Percentiles rank a stretch among this genome's conserved stretches.
These are phyloP conservation scores for Allophyes oxyacanthae DNA, from an alignment of 2,888 invertebrate species.

Conservation along the genomic window DNA sequence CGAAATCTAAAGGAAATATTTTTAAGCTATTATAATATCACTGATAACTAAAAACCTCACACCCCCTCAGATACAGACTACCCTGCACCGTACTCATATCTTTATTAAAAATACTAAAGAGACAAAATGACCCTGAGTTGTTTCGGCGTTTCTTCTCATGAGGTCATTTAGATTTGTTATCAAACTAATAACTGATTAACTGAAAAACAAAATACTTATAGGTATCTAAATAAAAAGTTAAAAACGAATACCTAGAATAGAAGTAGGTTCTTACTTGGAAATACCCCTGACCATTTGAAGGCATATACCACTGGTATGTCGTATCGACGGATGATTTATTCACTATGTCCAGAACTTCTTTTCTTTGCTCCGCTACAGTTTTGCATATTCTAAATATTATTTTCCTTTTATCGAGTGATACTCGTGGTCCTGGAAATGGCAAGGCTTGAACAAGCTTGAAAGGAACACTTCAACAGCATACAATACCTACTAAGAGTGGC, in stretches of 20 bases:
- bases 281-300: constrained; percentile 75
- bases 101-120: too few species aligned
- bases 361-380: constrained; percentile 74
- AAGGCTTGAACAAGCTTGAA: background rate
- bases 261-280: constrained; percentile 73
- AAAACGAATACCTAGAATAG: background rate
- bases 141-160: too few species aligned
- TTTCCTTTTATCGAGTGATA: constrained; percentile 70
- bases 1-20: constrained; percentile 70
- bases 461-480: too few species aligned
- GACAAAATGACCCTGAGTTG: too few species aligned
- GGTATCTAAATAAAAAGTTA: background rate
- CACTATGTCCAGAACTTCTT: constrained; percentile 71
- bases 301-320: constrained; percentile 84
- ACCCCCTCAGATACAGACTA: too few species aligned
- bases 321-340: constrained; percentile 80
- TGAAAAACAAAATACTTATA: too few species aligned
- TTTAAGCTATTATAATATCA: too few species aligned
- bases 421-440: constrained; percentile 73
- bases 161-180: too few species aligned
- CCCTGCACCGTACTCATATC: too few species aligned
- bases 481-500: too few species aligned
- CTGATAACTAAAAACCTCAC: too few species aligned
- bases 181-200: too few species aligned
- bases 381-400: constrained; percentile 76